Percentiles rank a stretch among this genome's conserved stretches.
Evolutionary conservation across 2,113 vertebrate species (phyloP).

Genomic region (Panthera uncia): DNA sequence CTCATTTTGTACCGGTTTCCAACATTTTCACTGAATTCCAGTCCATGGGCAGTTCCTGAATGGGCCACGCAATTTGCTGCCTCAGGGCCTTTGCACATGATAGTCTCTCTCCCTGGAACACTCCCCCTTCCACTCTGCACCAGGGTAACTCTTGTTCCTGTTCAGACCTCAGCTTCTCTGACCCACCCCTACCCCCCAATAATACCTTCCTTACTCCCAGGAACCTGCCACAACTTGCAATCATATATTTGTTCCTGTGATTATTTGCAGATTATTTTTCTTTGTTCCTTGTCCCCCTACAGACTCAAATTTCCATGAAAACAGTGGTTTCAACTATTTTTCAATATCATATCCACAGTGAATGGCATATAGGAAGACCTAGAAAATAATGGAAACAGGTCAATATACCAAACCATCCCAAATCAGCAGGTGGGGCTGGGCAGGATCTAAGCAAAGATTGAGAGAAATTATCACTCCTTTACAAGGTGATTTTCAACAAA

Average conservation of each 20-base stretch:
- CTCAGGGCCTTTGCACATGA: not conserved
- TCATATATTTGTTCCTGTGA: not conserved
- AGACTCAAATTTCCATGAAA: not conserved
- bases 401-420: not conserved
- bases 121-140: not conserved
- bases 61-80: not conserved
- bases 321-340: not conserved
- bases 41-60: not conserved
- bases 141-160: not conserved
- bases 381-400: not conserved
- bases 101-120: not conserved
- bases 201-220: not conserved
- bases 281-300: not conserved
- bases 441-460: not conserved
- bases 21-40: not conserved
- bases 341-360: not conserved
- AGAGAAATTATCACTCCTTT: not conserved
- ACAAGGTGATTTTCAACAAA: not conserved
- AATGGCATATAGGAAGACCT: not conserved
- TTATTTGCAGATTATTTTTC: not conserved
- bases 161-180: not conserved
- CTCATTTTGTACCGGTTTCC: not conserved
- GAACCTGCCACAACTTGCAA: not conserved
- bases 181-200: not conserved
- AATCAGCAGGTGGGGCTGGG: not conserved